Percentiles rank a stretch among this genome's conserved stretches.
phyloP scores from a whole-genome alignment of 2,797 vertebrate genomes.

The Molossus molossus region DNA sequence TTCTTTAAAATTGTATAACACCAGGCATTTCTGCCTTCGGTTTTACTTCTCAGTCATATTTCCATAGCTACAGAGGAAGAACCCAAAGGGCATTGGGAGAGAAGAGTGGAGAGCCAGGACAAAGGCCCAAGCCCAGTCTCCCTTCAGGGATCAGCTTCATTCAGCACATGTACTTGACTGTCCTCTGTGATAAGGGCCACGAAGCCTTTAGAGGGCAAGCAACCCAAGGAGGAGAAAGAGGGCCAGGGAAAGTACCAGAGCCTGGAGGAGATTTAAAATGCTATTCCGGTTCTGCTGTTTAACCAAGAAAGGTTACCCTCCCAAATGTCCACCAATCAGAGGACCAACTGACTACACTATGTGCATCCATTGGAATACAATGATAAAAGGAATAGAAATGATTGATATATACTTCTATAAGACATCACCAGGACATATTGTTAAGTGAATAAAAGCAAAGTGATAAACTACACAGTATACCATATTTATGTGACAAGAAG shows the following conservation, averaged over 20 bases:
- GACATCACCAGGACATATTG: not conserved
- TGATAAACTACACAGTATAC: not conserved
- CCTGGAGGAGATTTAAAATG: not conserved
- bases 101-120: not conserved
- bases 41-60: constrained; percentile 31
- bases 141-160: not conserved
- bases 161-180: not conserved
- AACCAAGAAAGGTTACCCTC: not conserved
- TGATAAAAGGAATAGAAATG: not conserved
- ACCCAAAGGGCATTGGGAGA: not conserved
- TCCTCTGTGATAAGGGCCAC: not conserved
- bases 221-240: not conserved
- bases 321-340: not conserved
- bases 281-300: not conserved
- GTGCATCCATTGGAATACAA: not conserved
- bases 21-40: not conserved
- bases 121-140: not conserved
- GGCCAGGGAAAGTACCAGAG: not conserved
- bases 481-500: not conserved
- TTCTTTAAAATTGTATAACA: constrained; percentile 18
- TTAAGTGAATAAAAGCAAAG: not conserved
- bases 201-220: constrained; percentile 1
- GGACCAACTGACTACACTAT: not conserved
- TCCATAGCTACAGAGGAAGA: constrained; percentile 23
- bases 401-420: not conserved